Conservation (phyloP, 2,113 vertebrate species). For the Tychaedon coryphoeus region DNA sequence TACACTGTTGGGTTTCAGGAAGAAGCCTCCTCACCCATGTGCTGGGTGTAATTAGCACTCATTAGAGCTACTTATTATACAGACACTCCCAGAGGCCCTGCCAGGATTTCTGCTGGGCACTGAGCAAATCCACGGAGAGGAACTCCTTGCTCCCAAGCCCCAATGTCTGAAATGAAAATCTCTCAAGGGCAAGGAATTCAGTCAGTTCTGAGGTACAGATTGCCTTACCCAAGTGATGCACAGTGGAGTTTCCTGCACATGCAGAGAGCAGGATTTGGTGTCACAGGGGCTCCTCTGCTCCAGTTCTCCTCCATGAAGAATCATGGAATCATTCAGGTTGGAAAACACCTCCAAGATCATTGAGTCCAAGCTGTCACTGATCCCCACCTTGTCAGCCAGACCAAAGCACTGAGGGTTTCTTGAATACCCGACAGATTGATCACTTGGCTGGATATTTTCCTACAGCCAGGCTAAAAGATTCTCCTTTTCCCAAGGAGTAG, state of each 20-base stretch:
- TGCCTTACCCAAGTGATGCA: neutral
- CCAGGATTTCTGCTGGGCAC: neutral
- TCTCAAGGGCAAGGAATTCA: neutral
- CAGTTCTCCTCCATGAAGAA: neutral
- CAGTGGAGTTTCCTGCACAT: accelerated
- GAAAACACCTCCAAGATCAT: neutral
- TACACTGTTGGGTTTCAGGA: neutral
- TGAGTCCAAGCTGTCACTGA: neutral
- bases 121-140: neutral
- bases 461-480: neutral
- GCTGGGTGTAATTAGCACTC: neutral
- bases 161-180: neutral
- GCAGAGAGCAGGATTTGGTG: neutral
- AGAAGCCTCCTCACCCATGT: neutral
- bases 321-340: neutral
- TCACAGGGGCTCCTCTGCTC: neutral
- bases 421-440: accelerated
- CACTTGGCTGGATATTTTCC: accelerated
- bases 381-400: neutral
- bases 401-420: neutral
- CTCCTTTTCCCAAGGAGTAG: neutral
- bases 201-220: neutral
- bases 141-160: neutral
- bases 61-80: neutral
- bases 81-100: neutral